Conservation (phyloP, 64 coral and sea anemone species). For the Dendrophyllia cribrosa region DNA sequence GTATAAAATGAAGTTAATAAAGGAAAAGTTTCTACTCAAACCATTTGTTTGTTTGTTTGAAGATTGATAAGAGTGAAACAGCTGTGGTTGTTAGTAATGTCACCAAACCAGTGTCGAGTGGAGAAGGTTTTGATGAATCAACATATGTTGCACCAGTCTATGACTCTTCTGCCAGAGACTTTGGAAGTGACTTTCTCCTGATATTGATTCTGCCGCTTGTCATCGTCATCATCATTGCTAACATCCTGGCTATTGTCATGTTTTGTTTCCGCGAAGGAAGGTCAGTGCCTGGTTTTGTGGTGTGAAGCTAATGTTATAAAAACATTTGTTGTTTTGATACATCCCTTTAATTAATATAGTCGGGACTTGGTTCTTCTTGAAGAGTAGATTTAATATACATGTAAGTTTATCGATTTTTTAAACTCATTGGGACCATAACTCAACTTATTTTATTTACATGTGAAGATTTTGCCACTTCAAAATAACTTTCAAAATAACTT, state of each 20-base stretch:
- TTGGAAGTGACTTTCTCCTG: constrained; percentile 70
- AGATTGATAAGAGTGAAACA: constrained; percentile 60
- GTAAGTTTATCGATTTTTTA: too few relatives aligned
- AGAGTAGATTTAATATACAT: too few relatives aligned
- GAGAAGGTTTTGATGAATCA: constrained; percentile 63
- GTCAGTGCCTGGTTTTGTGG: background rate
- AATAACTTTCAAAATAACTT: too few relatives aligned
- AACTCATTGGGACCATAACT: too few relatives aligned
- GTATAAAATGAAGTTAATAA: too few relatives aligned
- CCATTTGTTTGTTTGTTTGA: background rate
- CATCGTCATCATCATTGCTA: constrained; percentile 69
- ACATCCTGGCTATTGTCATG: constrained; percentile 79
- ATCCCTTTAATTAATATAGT: too few relatives aligned
- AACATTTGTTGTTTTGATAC: too few relatives aligned
- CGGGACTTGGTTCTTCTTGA: too few relatives aligned
- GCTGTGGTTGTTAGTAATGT: background rate
- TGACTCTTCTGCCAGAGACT: constrained; percentile 73
- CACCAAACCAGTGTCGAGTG: background rate
- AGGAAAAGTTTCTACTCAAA: too few relatives aligned
- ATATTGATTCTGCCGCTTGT: constrained; percentile 77
- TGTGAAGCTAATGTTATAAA: too few relatives aligned
- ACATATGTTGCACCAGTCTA: constrained; percentile 68
- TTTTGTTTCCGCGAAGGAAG: constrained; percentile 87
- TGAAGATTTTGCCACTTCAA: too few relatives aligned
- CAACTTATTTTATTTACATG: too few relatives aligned